Evolutionary conservation across 2,888 invertebrate species (phyloP), one percentile per base, ranked within the genome.

Genomic region (Drosophila demipolita): DNA sequence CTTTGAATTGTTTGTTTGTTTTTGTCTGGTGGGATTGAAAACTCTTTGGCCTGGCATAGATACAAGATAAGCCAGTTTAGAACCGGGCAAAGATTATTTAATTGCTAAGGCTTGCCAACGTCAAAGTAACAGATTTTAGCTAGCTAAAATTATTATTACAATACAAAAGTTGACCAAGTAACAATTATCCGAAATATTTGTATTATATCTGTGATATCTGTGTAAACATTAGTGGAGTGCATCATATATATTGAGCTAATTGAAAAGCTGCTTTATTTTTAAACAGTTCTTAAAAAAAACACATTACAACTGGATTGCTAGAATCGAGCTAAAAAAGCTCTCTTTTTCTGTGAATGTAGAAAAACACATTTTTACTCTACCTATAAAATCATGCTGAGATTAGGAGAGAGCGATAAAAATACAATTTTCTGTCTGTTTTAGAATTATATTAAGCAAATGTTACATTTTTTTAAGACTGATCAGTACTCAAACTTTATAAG

Each of bases 1-100:
- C 87, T 73, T 77, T 69, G 63, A 63, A 82, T 74, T 82, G 64
- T 65, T 63, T 29, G 29, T 70, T 67, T 60, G 23, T n/a, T 32
- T 68, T 40, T 20, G 11, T 11, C 9, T 45, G 42, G 33, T 45
- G 67, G 45, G 60, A 69, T 78, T 69, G 40, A 54, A 73, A 73
- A 67, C 66, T 53, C 65, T 80, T 67, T 76, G 29, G 61, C 70
- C 61, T 61, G 57, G 53, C 60, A 40, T 54, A 63, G 32, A 54
- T 64, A 54, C 36, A 38, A 67, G 70, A 75, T 77, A 64, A 80
- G 70, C 57, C 69, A 57, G 59, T 49, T 35, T 63, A 60, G 11
- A 65, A 49, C 60, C 59, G 69, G 40, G 53, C 65, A 36, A n/a
- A 20, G 26, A 26, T 55, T 40, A 29, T 15, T 1, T 57, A 57